Evolutionary conservation across 2,797 vertebrate genomes (phyloP), one percentile per base, ranked within the genome.

Genomic region (Pseudochromis fuscus): DNA sequence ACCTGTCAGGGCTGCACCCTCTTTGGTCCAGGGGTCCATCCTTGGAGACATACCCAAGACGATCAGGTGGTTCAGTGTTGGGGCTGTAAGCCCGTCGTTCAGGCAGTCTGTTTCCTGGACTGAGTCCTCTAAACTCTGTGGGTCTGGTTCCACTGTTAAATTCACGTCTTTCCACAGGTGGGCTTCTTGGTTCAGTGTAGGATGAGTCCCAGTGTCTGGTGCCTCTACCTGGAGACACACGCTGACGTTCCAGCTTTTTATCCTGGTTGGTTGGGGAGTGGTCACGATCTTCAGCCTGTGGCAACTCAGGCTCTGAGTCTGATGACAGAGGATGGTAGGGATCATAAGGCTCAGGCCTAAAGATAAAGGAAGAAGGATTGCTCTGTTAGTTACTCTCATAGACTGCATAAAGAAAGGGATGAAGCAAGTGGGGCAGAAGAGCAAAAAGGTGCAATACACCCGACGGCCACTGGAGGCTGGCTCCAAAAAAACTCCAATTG

Each of bases 341-440:
- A 94, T 97, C 94, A 88, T 97, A 97, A 87, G 96, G 94, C 87
- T 95, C 95, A 91, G 88, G 93, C 92, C 96, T 97, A 94, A 89
- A 86, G 93, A 51, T 94, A 89, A 93, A 0, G 0, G 30, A 64
- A 53, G 18, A 40, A 1, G 5, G 7, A 31, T 45, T 25, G 23
- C 15, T 25, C 2, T 19, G n/a, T 44, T 23, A 46, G 28, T 44
- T 33, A 24, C 23, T 21, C 50, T 25, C 4, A 53, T 2, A 40
- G n/a, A n/a, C n/a, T n/a, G n/a, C n/a, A n/a, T n/a, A n/a, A n/a
- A n/a, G n/a, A n/a, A n/a, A n/a, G n/a, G n/a, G n/a, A n/a, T n/a
- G n/a, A n/a, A n/a, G n/a, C n/a, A n/a, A n/a, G n/a, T n/a, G n/a
- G n/a, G n/a, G n/a, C n/a, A n/a, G n/a, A n/a, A n/a, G n/a, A n/a